Evolutionary conservation across 2,113 vertebrate species (phyloP), one percentile per base, ranked within the genome.

Genomic region (Cynopterus brachyotis): DNA sequence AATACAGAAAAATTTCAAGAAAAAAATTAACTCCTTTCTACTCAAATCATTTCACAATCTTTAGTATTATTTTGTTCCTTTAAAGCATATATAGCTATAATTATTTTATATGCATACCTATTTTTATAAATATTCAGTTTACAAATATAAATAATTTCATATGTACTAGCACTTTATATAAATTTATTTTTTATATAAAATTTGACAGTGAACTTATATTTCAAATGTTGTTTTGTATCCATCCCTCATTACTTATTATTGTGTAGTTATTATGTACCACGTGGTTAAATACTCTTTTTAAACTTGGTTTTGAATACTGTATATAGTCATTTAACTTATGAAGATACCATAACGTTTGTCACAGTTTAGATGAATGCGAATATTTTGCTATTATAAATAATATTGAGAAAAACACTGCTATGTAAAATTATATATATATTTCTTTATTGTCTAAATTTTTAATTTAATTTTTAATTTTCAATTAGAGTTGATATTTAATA

Each of bases 291-390:
- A 55, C 1, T 90, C 45, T 83, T 62, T 22, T 67, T 60, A 73
- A 90, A 73, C 47, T 90, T 96, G 15, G 37, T 40, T 94, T 94
- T 89, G 66, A 92, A 66, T 72, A 11, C 16, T 24, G n/a, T 53
- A 20, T 78, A n/a, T 6, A 75, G 19, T 67, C 40, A 67, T 93
- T 96, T 9, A 50, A 86, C 47, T 90, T 70, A 59, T 62, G 35
- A 96, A 87, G 12, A 0, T 66, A 13, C 32, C 32, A 17, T 86
- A 42, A 80, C 84, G 15, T 69, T 76, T 94, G 79, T 62, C 9
- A 91, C 57, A 12, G 47, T 60, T 86, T 94, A 70, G 19, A 7
- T 92, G 32, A 72, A 9, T 79, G 92, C 13, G 84, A 11, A 87
- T 50, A 40, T 88, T 82, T 91, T 83, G 12, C 35, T 81, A 42